phyloP scores from a whole-genome alignment of 2,113 vertebrate species.

The Meleagris gallopavo region DNA sequence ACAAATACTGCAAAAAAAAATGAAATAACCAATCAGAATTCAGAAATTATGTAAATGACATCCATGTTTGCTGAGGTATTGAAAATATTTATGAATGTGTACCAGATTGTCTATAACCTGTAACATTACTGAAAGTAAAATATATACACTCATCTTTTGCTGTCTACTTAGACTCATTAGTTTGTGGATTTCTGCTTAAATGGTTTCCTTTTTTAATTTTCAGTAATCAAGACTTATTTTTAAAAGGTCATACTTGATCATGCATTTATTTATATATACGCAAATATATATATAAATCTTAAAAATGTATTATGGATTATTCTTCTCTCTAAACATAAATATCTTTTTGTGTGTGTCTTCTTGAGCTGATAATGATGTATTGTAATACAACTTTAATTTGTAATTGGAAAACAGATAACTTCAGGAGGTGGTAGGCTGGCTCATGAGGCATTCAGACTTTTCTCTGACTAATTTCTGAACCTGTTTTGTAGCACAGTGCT shows the following conservation, averaged over 20 bases:
- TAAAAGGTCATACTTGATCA: neutral
- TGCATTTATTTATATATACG: neutral
- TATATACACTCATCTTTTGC: neutral
- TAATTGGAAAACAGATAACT: neutral
- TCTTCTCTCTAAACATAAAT: neutral
- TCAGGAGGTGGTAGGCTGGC: neutral
- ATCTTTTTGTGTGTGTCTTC: neutral
- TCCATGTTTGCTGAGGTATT: neutral
- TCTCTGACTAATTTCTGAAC: neutral
- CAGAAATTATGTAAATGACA: neutral
- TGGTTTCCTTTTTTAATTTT: neutral
- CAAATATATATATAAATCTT: neutral
- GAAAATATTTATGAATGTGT: neutral
- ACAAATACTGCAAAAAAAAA: neutral
- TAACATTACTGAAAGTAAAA: neutral
- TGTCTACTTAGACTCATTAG: neutral
- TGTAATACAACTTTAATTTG: neutral
- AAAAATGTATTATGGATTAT: neutral
- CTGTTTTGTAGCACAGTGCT: neutral
- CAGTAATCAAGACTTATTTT: neutral
- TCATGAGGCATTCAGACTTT: neutral
- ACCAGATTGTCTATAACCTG: neutral
- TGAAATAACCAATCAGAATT: neutral
- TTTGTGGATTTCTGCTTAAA: neutral
- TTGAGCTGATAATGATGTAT: neutral